These are phyloP conservation scores for Megalurothrips usitatus DNA, from an alignment of 2,888 invertebrate species.

Conservation along the genomic window DNA sequence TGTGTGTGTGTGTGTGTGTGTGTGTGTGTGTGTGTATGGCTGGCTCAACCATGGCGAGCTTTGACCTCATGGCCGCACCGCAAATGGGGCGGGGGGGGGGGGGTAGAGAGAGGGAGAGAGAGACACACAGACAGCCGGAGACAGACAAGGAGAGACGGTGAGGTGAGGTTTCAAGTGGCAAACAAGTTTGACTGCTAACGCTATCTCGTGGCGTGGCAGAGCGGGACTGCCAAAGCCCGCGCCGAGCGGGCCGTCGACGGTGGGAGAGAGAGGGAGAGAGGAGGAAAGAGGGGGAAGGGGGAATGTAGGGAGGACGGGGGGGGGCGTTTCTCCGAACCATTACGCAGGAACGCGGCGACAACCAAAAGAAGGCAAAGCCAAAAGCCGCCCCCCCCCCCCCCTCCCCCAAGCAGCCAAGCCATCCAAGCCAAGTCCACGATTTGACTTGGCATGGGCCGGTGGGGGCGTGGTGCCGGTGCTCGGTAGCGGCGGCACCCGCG, in stretches of 20 bases:
- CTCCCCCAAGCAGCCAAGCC: too few relatives aligned
- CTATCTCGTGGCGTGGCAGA: conserved; percentile 14
- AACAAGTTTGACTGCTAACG: conserved; percentile 20
- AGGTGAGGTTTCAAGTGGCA: conserved; percentile 26
- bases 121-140: not conserved
- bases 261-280: not conserved
- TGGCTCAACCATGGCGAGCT: not conserved
- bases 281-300: not conserved
- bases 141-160: not conserved
- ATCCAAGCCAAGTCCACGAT: not conserved
- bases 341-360: not conserved
- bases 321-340: not conserved
- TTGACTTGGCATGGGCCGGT: not conserved
- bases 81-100: not conserved
- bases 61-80: conserved; percentile 4
- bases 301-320: not conserved
- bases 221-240: conserved; percentile 1
- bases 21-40: not conserved
- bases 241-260: not conserved
- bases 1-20: too few relatives aligned
- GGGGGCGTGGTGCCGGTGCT: not conserved
- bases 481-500: too few relatives aligned
- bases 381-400: too few relatives aligned
- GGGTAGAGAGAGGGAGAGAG: not conserved
- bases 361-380: too few relatives aligned